phyloP scores from a whole-genome alignment of 2,797 vertebrate genomes.

The Myotis findleyi region DNA sequence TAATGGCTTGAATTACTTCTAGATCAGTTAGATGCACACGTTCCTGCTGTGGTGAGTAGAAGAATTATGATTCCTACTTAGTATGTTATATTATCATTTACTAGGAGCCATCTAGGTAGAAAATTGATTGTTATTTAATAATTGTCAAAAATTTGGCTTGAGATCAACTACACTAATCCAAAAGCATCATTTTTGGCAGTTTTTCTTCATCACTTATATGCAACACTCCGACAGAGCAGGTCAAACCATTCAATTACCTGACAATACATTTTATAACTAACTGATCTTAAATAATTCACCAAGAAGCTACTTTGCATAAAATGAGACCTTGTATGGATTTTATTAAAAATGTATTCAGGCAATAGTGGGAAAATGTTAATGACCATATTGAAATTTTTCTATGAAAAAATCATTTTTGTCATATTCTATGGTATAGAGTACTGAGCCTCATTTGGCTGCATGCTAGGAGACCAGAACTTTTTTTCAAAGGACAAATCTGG shows the following conservation, averaged over 20 bases:
- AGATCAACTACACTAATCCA: neutral
- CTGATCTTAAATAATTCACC: constrained; percentile 23
- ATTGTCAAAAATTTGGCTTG: constrained; percentile 8
- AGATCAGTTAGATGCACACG: neutral
- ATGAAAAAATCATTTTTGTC: neutral
- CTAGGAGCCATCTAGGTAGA: neutral
- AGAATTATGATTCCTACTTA: neutral
- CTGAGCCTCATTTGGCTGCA: neutral
- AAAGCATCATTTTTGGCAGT: constrained; percentile 11
- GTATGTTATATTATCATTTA: neutral
- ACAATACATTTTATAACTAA: constrained; percentile 26
- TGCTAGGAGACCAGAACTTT: neutral
- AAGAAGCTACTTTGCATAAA: constrained; percentile 22
- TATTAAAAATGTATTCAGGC: neutral
- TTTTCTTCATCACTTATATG: neutral
- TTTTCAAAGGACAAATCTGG: neutral
- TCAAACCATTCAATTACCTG: constrained; percentile 26
- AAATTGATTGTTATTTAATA: constrained; percentile 56
- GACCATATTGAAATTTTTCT: neutral
- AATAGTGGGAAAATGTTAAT: neutral
- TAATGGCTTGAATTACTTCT: constrained; percentile 11
- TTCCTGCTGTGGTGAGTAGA: neutral
- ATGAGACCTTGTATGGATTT: neutral
- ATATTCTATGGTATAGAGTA: neutral
- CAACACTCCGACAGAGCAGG: neutral